Base-by-base conservation (phyloP, 2,113 vertebrate species). In the Takifugu flavidus region DNA sequence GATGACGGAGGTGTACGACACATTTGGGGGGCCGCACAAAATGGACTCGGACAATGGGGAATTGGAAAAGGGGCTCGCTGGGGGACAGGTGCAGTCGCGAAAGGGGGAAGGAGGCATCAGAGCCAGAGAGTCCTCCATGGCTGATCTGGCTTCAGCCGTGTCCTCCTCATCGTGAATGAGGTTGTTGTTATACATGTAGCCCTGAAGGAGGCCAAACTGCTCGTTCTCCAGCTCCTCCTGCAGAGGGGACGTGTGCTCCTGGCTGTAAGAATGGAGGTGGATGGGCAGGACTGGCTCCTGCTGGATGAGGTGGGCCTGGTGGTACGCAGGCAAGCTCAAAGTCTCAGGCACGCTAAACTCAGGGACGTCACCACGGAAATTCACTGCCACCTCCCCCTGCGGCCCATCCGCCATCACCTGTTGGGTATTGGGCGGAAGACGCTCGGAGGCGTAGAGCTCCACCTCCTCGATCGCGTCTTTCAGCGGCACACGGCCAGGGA, bases 41-140 rank as follows among this genome's bases (percentile, higher is more conserved):
- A 96, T 91, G 0, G 95, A 98, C 84, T 98, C 96, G 0, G 96
- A 98, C 78, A 95, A 85, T 0, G 97, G 96, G 0, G 95, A 98
- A 84, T 92, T 94, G 75, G 92, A 92, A 59, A 89, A 86, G 0
- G 94, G 94, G 78, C 91, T 94, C 75, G 87, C 90, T 0, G 94
- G 94, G 0, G 95, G 91, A 70, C 88, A 91, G 57, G 90, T 82
- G 0, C 92, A 93, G 90, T 99, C 96, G 67, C 96, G 89, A 71
- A 99, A 99, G 29, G 97, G 97, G 3, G 97, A 98, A 0, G 96
- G 97, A 0, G 97, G 97, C 0, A 94, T 98, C 63, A 99, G 86
- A 0, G 94, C 93, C 0, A 94, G 85, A 2, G 95, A 93, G 44
- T 93, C 94, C 79, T 93, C 95, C 52, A 92, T 71, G 28, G 91